Base-by-base conservation (phyloP, 1,140 invertebrate species). In the Campodea augens region DNA sequence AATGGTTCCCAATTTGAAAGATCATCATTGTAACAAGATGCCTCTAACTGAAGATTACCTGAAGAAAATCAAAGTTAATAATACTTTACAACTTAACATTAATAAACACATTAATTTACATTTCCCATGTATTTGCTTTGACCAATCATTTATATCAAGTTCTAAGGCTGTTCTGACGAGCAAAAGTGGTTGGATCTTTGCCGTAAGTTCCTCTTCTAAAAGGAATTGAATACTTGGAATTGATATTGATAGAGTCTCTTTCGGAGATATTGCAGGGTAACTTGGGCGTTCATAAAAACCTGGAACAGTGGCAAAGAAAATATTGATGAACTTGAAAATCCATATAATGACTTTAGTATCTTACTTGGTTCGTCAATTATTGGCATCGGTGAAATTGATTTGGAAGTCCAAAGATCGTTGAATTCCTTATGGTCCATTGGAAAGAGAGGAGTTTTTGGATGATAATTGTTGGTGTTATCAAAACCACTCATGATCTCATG, bases 1-100 rank as follows among this genome's bases (percentile, higher is more conserved):
- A 87, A 54, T 0, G 83, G 82, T 55, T 87, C 81, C 83, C 83
- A 87, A 18, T 68, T 66, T 49, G 74, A 73, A 12, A 75, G 56
- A 44, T 72, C 69, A 46, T 79, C 72, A 58, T 86, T 84, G 52
- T 76, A 86, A 56, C 75, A 82, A 46, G 75, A 75, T 2, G 77
- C 71, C 56, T 81, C 73, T 2, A 82, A 47, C 27, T 74, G 71
- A 3, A 81, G 27, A 24, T 73, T 68, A 12, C 68, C 25, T 27
- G 5, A 21, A 12, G 4, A 43, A 20, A 23, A 60, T 37, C n/a
- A n/a, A n/a, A n/a, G n/a, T n/a, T 55, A 43, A 19, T n/a, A 21
- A 10, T 43, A 38, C 24, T 43, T 38, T 1, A 27, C 20, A 7
- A 21, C 20, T 43, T 18, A 5, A 25, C 4, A 19, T 21, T 23